Conservation (phyloP, 2,113 vertebrate genomes). For the Thalassoma bifasciatum region DNA sequence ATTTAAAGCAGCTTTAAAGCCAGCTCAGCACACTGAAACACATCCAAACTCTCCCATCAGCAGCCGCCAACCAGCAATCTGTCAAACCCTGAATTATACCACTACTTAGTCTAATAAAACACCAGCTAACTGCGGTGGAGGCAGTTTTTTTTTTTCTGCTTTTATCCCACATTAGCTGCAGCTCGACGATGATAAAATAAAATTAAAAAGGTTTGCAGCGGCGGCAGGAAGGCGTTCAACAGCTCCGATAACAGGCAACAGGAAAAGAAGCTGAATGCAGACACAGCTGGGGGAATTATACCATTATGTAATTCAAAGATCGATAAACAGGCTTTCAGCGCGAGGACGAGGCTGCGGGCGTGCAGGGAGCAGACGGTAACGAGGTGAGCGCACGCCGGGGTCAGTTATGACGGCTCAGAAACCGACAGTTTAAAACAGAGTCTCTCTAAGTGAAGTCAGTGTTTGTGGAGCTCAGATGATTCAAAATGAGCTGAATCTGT, state of each 20-base stretch:
- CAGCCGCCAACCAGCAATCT: constrained; percentile 40
- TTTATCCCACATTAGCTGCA: constrained; percentile 35
- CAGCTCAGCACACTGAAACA: constrained; percentile 41
- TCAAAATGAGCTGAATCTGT: not conserved
- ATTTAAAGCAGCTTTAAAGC: constrained; percentile 25
- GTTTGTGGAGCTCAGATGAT: not conserved
- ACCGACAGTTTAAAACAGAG: not conserved
- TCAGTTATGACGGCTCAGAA: not conserved
- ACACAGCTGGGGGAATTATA: constrained; percentile 10
- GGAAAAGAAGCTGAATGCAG: constrained; percentile 11
- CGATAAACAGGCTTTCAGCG: constrained; percentile 8
- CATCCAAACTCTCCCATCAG: constrained; percentile 24
- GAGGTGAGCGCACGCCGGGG: not conserved
- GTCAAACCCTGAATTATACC: constrained; percentile 44
- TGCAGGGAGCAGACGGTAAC: not conserved
- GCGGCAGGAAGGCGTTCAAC: not conserved
- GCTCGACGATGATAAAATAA: not conserved
- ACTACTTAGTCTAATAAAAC: constrained; percentile 47
- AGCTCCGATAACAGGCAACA: constrained; percentile 4
- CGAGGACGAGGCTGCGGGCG: not conserved
- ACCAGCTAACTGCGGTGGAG: constrained; percentile 21
- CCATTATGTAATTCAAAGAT: constrained; percentile 32
- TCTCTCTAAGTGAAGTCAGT: not conserved
- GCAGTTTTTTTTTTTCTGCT: not conserved
- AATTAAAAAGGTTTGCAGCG: constrained; percentile 12